These are phyloP conservation scores for Buceros bicornis DNA, from an alignment of 2,797 vertebrate genomes.

Conservation along the genomic window DNA sequence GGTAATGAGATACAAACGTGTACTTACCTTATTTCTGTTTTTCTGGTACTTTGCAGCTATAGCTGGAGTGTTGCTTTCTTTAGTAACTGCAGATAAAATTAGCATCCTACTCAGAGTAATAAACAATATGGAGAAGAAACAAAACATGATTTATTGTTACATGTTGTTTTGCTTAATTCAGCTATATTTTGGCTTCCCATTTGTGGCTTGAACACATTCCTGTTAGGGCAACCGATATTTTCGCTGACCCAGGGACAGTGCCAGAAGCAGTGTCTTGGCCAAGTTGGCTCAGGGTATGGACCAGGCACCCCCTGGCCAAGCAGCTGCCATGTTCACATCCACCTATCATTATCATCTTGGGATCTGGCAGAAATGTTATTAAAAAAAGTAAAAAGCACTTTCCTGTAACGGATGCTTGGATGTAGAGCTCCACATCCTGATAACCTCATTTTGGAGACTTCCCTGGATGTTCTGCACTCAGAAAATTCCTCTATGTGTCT, in stretches of 20 bases:
- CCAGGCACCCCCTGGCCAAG: neutral
- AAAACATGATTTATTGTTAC: neutral
- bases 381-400: neutral
- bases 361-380: neutral
- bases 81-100: neutral
- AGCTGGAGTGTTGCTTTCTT: neutral
- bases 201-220: neutral
- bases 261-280: neutral
- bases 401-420: neutral
- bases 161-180: neutral
- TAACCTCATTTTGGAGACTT: neutral
- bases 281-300: neutral
- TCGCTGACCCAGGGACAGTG: too few species aligned
- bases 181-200: neutral
- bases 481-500: neutral
- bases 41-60: neutral
- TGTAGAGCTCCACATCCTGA: neutral
- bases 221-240: neutral
- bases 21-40: neutral
- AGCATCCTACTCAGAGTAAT: neutral
- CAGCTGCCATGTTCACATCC: neutral
- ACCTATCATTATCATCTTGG: neutral
- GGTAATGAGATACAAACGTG: neutral
- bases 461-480: neutral
- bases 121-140: neutral